A percentile compares a stretch with the other conserved stretches of the same genome.
Evolutionary conservation across 2,888 invertebrate genomes (phyloP).

Genomic region (Drosophila vallismaia): DNA sequence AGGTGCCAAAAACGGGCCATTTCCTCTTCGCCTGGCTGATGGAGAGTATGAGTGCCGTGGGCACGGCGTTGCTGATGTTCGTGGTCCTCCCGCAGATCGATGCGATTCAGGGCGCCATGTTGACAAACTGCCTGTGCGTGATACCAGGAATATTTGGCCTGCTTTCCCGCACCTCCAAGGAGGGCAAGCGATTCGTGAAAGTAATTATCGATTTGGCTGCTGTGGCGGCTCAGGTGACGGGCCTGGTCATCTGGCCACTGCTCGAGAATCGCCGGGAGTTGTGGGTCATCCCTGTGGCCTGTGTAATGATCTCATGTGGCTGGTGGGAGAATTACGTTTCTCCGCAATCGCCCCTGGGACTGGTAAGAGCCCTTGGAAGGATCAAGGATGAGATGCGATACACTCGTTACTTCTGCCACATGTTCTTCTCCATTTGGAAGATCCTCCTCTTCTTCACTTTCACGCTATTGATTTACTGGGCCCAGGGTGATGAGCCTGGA

Average conservation of each 20-base stretch:
- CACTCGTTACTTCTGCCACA: conserved; percentile 94
- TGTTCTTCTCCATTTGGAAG: conserved; percentile 96
- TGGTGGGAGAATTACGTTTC: conserved; percentile 99
- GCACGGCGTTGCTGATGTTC: conserved; percentile 93
- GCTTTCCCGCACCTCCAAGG: conserved; percentile 92
- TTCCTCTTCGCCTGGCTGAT: conserved; percentile 88
- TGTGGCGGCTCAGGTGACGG: conserved; percentile 94
- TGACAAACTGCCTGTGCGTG: conserved; percentile 97
- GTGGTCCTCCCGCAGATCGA: conserved; percentile 95
- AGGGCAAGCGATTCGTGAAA: conserved; percentile 90
- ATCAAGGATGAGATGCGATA: conserved; percentile 91
- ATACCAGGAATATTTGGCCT: conserved; percentile 90
- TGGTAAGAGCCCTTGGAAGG: conserved; percentile 89
- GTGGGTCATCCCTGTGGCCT: conserved; percentile 94
- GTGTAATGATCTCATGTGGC: conserved; percentile 94
- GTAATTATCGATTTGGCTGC: conserved; percentile 93
- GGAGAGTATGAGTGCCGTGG: conserved; percentile 95
- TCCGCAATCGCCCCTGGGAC: conserved; percentile 90
- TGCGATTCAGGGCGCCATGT: conserved; percentile 97
- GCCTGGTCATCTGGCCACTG: conserved; percentile 96
- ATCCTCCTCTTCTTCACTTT: conserved; percentile 91
- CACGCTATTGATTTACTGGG: conserved; percentile 89
- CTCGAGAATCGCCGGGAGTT: conserved; percentile 90
- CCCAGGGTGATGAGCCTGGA: conserved; percentile 90
- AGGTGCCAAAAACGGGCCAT: conserved; percentile 86